Percentiles rank a stretch among this genome's conserved stretches.
Evolutionary conservation across 2,797 vertebrate species (phyloP).

Genomic region (Poecilia velifera): DNA sequence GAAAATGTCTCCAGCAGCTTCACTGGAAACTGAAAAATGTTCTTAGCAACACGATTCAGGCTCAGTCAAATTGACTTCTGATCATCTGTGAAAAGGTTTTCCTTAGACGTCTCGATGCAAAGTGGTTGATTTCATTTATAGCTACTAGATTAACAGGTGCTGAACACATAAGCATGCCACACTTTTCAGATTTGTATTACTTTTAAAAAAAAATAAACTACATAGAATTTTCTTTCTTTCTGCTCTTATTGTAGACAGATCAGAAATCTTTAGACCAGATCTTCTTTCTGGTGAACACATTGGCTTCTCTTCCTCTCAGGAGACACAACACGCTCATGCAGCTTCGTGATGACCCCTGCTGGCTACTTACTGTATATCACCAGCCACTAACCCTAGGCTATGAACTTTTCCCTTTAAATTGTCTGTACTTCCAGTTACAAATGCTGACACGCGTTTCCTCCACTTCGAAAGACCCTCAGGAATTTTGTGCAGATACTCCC

Average conservation of each 20-base stretch:
- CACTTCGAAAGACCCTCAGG: not conserved
- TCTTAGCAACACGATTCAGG: not conserved
- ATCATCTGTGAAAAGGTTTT: not conserved
- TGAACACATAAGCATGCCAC: not conserved
- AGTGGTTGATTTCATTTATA: not conserved
- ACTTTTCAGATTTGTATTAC: not conserved
- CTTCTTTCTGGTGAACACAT: conserved; percentile 1
- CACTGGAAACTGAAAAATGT: not conserved
- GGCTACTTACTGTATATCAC: conserved; percentile 6
- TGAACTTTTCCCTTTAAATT: not conserved
- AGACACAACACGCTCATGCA: not conserved
- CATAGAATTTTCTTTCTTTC: not conserved
- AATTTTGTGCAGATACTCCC: not conserved
- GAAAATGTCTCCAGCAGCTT: not conserved
- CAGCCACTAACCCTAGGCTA: not conserved
- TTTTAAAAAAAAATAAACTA: not conserved
- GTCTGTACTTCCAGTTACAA: not conserved
- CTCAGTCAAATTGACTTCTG: not conserved
- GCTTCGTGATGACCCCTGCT: conserved; percentile 32
- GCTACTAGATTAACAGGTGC: not conserved
- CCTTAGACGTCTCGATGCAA: not conserved
- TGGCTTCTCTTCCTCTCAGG: not conserved
- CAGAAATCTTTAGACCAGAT: not conserved
- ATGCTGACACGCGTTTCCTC: not conserved
- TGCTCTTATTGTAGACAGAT: not conserved